phyloP scores from a whole-genome alignment of 2,113 vertebrate species.

The Cephalophus harveyi region DNA sequence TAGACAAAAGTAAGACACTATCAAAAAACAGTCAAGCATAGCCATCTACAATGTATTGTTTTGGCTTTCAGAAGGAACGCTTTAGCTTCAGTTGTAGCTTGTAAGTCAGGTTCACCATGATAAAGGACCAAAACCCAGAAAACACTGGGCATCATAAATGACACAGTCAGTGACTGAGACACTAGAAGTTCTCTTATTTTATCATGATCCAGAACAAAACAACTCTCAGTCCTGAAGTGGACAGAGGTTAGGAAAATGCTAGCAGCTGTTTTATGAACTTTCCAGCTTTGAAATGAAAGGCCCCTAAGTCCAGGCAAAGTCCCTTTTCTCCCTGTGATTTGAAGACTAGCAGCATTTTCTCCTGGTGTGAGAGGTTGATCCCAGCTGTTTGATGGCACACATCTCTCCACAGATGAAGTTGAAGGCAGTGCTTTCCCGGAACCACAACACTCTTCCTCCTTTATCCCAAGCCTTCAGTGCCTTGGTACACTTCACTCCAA shows the following conservation, averaged over 20 bases:
- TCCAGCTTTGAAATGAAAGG: background rate
- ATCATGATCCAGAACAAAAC: constrained; percentile 52
- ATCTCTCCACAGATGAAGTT: background rate
- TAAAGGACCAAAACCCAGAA: background rate
- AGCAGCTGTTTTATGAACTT: constrained; percentile 28
- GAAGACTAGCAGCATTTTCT: background rate
- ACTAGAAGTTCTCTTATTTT: constrained; percentile 48
- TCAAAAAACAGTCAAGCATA: background rate
- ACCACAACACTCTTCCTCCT: background rate
- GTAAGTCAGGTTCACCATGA: constrained; percentile 43
- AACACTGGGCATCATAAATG: constrained; percentile 50
- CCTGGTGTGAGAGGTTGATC: background rate
- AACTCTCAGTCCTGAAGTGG: constrained; percentile 49
- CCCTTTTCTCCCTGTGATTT: background rate
- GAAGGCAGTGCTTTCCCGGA: background rate
- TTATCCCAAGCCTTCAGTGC: background rate
- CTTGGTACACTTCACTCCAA: background rate
- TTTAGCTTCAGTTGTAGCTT: background rate
- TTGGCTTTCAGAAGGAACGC: background rate
- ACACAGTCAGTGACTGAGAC: constrained; percentile 33
- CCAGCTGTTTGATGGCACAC: background rate
- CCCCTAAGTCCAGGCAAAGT: background rate
- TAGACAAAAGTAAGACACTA: constrained; percentile 34
- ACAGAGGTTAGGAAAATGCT: constrained; percentile 33
- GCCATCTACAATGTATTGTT: constrained; percentile 1